Conservation (phyloP, 2,797 vertebrate species). For the Labeo calbasu region DNA sequence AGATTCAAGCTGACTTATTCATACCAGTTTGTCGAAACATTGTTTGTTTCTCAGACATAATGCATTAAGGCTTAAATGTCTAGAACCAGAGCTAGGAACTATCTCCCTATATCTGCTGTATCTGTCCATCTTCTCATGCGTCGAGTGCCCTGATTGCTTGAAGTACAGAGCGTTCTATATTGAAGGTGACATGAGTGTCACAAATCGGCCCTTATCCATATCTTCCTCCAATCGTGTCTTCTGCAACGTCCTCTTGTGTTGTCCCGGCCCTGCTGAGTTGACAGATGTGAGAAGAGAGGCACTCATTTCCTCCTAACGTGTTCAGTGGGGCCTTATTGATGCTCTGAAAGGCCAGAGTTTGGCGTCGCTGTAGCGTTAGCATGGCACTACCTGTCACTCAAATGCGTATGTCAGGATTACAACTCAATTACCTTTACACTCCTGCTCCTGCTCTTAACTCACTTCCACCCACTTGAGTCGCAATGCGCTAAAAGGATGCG, state of each 20-base stretch:
- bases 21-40: not conserved
- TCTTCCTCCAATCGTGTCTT: constrained; percentile 47
- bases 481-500: constrained; percentile 78
- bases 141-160: not conserved
- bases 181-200: constrained; percentile 21
- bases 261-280: constrained; percentile 44
- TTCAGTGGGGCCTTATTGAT: constrained; percentile 77
- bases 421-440: constrained; percentile 59
- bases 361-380: constrained; percentile 25
- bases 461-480: constrained; percentile 79
- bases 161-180: not conserved
- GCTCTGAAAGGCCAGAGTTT: constrained; percentile 53
- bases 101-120: not conserved
- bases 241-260: constrained; percentile 51
- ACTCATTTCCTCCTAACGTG: constrained; percentile 70
- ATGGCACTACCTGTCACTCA: constrained; percentile 63
- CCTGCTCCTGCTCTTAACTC: constrained; percentile 69
- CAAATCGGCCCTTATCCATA: constrained; percentile 26
- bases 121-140: not conserved
- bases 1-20: constrained; percentile 4
- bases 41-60: constrained; percentile 11
- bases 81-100: constrained; percentile 1
- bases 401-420: constrained; percentile 54
- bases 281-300: constrained; percentile 65
- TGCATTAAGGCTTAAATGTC: not conserved